Evolutionary conservation across 37 sponge, comb jelly and placozoan genomes (phyloP).

Genomic region (Hormiphora californensis): DNA sequence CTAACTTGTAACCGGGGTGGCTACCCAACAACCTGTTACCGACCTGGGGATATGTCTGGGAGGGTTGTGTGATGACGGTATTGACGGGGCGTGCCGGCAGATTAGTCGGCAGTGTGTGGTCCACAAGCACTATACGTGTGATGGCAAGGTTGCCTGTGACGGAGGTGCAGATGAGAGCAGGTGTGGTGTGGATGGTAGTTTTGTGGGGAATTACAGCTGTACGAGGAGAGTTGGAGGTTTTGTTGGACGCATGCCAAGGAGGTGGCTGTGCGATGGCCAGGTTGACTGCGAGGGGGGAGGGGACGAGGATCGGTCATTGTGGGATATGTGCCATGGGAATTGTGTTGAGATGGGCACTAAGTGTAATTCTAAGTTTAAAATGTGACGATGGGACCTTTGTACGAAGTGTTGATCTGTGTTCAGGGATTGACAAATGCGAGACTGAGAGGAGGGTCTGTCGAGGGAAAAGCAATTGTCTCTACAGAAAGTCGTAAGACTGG

Average conservation of each 20-base stretch:
- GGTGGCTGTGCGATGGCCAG: neutral
- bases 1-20: neutral
- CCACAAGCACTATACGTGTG: neutral
- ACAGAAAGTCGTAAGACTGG: too few relatives aligned
- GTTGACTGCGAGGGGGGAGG: neutral
- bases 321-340: neutral
- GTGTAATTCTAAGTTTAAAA: neutral
- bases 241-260: neutral
- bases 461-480: too few relatives aligned
- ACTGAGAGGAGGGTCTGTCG: neutral
- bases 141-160: neutral
- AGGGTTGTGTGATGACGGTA: neutral
- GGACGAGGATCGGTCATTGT: neutral
- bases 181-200: too few relatives aligned
- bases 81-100: neutral
- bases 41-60: neutral
- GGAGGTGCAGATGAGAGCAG: neutral
- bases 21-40: neutral
- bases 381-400: neutral
- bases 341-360: neutral
- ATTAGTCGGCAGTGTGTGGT: neutral
- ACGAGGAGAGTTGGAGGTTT: neutral
- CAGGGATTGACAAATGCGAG: neutral
- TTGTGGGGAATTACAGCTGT: neutral
- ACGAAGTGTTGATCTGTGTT: neutral